Base-by-base conservation (phyloP, 2,888 invertebrate genomes). In the Drosophila heteroneura region DNA sequence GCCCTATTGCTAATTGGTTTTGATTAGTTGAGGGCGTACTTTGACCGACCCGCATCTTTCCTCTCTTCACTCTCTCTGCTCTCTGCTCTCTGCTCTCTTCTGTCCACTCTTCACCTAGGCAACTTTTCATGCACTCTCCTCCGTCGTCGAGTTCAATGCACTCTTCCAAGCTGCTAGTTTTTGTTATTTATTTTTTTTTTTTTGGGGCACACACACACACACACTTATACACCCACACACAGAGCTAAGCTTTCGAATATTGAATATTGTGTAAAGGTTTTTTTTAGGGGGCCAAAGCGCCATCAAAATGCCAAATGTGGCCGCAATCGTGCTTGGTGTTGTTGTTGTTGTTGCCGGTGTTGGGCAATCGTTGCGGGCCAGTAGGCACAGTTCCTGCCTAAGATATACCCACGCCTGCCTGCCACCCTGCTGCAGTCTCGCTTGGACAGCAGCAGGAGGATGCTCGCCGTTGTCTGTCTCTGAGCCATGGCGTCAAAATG, bases 21-120 rank as follows among this genome's bases (percentile, higher is more conserved):
- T 83, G 81, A 83, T 85, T 88, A 83, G 85, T 88, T 79, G 78
- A 73, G 84, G 89, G 89, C 85, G 83, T 79, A 62, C 73, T 51
- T 26, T 37, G 70, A 78, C 72, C 54, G 52, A 54, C 66, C 76
- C 67, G 54, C 47, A 58, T 67, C 10, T 33, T 33, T 16, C 9
- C 33, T 4, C 47, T 47, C 22, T 22, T 4, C 28, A 4, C 10
- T 39, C 49, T 16, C n/a, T n/a, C n/a, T n/a, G n/a, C n/a, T 28
- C 35, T 7, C 33, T 12, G 6, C 35, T 26, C 9, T 54, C 22
- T 54, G 22, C 33, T 28, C 32, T 26, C 14, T 39, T 14, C 26
- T 56, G 2, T n/a, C 2, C 28, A 7, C 47, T 28, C 19, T 57
- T 30, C 44, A 26, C 49, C 64, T 49, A 54, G 59, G 22, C 64